Evolutionary conservation across 2,888 invertebrate species (phyloP).

Genomic region (Bellardia bayeri): DNA sequence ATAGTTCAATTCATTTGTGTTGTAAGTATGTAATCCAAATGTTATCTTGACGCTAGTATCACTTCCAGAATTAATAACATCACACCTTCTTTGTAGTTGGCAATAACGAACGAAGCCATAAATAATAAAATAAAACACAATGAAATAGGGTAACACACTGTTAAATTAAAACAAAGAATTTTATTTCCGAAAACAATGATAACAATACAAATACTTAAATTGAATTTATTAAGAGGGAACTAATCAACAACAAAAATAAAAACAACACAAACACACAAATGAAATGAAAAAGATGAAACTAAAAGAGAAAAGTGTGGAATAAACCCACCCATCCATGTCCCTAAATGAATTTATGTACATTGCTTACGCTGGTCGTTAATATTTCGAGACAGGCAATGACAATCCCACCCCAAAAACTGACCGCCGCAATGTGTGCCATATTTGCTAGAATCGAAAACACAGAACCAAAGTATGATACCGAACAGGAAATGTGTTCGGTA

Average conservation of each 20-base stretch:
- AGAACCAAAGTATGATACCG: neutral
- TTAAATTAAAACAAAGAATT: conserved; percentile 11
- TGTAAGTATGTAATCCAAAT: conserved; percentile 35
- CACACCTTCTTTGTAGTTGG: conserved; percentile 50
- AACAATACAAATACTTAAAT: conserved; percentile 3
- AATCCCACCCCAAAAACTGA: conserved; percentile 1
- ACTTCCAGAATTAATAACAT: conserved; percentile 47
- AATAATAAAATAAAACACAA: conserved; percentile 28
- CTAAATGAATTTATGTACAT: neutral
- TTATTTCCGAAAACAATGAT: conserved; percentile 15
- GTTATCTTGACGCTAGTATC: conserved; percentile 46
- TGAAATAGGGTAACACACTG: neutral
- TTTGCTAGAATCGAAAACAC: neutral
- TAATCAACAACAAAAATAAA: neutral
- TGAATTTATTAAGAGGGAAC: conserved; percentile 13
- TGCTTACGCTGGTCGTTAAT: neutral
- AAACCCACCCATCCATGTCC: neutral
- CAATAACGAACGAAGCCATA: conserved; percentile 44
- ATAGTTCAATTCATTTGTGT: neutral
- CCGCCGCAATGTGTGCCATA: conserved; percentile 1
- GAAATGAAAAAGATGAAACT: neutral
- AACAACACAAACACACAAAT: neutral
- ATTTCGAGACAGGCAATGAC: neutral
- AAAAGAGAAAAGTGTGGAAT: conserved; percentile 15
- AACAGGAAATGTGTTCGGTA: neutral